These are phyloP conservation scores for Lates calcarifer DNA, from an alignment of 2,113 vertebrate genomes.

Conservation along the genomic window DNA sequence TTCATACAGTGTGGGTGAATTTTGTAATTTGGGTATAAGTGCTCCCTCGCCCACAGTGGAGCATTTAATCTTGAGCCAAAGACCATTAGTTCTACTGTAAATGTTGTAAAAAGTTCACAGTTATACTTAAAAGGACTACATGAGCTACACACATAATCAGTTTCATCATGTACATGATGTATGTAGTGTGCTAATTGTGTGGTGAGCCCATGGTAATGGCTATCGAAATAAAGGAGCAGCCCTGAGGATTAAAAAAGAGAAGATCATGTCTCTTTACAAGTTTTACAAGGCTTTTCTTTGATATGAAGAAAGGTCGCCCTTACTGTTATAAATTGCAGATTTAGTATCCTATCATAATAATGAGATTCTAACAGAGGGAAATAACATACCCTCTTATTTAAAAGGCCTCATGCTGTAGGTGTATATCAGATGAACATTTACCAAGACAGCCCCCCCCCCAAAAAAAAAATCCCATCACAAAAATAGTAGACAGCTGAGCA, in stretches of 20 bases:
- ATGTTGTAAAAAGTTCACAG: background rate
- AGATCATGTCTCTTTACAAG: background rate
- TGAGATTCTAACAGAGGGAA: background rate
- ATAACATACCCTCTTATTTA: too few relatives aligned
- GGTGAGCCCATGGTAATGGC: background rate
- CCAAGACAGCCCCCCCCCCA: background rate
- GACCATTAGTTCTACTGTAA: background rate
- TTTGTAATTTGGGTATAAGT: background rate
- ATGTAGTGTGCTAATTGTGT: background rate
- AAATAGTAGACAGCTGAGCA: background rate
- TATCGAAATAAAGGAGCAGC: background rate
- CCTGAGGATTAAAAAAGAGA: background rate
- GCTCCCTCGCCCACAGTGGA: background rate
- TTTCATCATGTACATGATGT: background rate
- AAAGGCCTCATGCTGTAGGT: background rate
- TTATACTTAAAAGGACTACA: background rate
- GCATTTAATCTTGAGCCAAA: background rate
- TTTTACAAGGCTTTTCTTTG: background rate
- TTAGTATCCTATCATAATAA: background rate
- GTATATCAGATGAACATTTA: background rate
- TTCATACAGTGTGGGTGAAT: too few relatives aligned
- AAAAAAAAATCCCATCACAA: background rate
- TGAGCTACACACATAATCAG: constrained; percentile 2
- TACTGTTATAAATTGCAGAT: background rate
- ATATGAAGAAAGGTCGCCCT: background rate